Evolutionary conservation across 2,113 vertebrate species (phyloP), one percentile per base, ranked within the genome.

Genomic region (Gymnarchus niloticus): DNA sequence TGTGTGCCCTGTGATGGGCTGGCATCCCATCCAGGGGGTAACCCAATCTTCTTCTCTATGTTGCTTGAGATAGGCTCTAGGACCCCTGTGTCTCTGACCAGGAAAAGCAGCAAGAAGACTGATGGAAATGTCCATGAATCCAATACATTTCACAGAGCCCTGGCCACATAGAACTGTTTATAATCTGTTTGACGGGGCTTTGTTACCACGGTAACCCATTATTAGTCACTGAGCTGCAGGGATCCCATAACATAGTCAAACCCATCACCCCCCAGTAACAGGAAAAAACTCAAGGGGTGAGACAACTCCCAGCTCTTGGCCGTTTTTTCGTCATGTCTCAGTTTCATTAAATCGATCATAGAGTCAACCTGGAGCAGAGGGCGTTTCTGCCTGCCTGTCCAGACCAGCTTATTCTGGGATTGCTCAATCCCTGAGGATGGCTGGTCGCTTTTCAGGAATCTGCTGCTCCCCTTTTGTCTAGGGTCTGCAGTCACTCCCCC

Each of bases 291-390:
- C 33, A 12, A 25, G 69, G 37, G 14, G 28, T 14, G 28, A 33
- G 37, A 4, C 12, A 37, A 52, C 23, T 51, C 1, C 51, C 14
- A 5, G 44, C 69, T 49, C 52, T 54, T 17, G 25, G 21, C 7
- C 21, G 21, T 14, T 78, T 37, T 48, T 12, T 4, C 0, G 33
- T 33, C n/a, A 8, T 19, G 9, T 37, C 83, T 73, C 61, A 23
- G 61, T 56, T 83, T 85, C 69, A 12, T 37, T 44, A 41, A 80
- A 85, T 85, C 69, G 73, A 78, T 77, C 84, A 51, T 49, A 54
- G 46, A 54, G 84, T 28, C 51, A n/a, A 65, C 0, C 12, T n/a
- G 69, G 54, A 56, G 65, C 52, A 41, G 25, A 46, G 33, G 6
- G 49, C 8, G 28, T 46, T n/a, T 37, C 54, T 14, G 21, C 54